Percentiles rank a stretch among this genome's conserved stretches.
phyloP scores from a whole-genome alignment of 2,113 vertebrate genomes.

The Gobiocypris rarus region DNA sequence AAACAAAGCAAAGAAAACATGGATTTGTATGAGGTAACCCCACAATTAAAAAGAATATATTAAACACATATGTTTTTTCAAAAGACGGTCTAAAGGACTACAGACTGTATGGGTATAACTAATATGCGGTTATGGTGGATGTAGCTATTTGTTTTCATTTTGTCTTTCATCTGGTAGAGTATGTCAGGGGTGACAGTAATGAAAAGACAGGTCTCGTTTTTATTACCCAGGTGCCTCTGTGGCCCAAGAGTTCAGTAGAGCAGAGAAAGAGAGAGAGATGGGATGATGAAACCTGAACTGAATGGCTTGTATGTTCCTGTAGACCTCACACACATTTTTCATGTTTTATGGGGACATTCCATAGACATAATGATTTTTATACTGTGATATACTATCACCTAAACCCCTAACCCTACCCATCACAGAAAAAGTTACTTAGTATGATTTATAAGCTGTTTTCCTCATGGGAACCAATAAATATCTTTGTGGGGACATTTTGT shows the following conservation, averaged over 20 bases:
- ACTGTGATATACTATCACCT: no score
- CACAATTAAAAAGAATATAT: not conserved
- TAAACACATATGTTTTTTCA: no score
- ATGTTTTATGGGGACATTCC: no score
- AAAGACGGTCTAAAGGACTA: not conserved
- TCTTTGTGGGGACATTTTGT: no score
- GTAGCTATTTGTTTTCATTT: not conserved
- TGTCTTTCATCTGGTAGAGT: not conserved
- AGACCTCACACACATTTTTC: slow-evolving; percentile 23
- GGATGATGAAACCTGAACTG: not conserved
- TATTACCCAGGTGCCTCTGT: slow-evolving; percentile 32
- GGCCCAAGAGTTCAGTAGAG: not conserved
- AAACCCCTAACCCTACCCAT: no score
- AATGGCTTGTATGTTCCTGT: not conserved
- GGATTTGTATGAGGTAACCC: not conserved
- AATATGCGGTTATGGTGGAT: not conserved
- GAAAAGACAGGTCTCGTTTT: slow-evolving; percentile 11
- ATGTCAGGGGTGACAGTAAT: not conserved
- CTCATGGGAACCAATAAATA: no score
- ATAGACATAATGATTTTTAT: no score
- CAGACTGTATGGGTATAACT: not conserved
- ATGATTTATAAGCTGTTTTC: no score
- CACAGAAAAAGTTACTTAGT: no score
- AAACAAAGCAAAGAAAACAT: not conserved
- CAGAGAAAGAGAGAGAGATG: not conserved